Evolutionary conservation across 2,113 vertebrate genomes (phyloP), one percentile per base, ranked within the genome.

Genomic region (Orcinus orca): DNA sequence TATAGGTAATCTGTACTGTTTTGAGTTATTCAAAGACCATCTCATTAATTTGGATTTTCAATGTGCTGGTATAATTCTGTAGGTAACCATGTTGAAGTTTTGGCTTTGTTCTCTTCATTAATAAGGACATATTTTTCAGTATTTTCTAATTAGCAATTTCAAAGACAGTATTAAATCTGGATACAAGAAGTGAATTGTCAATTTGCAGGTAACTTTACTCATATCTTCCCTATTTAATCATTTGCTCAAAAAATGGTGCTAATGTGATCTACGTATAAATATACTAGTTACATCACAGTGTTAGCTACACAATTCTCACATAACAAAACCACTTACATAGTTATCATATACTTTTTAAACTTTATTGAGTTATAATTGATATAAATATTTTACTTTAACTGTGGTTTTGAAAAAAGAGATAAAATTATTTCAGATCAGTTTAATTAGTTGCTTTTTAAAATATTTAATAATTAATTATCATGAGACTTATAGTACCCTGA

Each of bases 21-120:
- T 76, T 92, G 29, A 80, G 29, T 93, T 93, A 91, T 76, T 93
- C 73, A 88, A 88, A 79, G 63, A 94, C 83, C 3, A 68, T 68
- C 20, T 80, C 29, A 76, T 74, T 84, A 79, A 74, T 88, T 88
- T 74, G 58, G 0, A 70, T 94, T 88, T 85, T 95, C 9, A 8
- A 9, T 50, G 11, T 36, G 58, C 38, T 73, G 29, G 11, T 77
- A 53, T 62, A 71, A 79, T 93, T 90, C 55, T 85, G 3, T 38
- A 53, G 20, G 67, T 41, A 31, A 85, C 8, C 23, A 88, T 67
- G 85, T 85, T 91, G 65, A 91, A 92, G 44, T 12, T 50, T 80
- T 47, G 65, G 26, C 25, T 95, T 86, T 81, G n/a, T 84, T 90
- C 17, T 93, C 21, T 77, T 95, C 58, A 62, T 81, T 71, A 73